Percentiles rank a stretch among this genome's conserved stretches.
Conservation (phyloP, 1,140 invertebrate species). For the Pachypsylla venusta region DNA sequence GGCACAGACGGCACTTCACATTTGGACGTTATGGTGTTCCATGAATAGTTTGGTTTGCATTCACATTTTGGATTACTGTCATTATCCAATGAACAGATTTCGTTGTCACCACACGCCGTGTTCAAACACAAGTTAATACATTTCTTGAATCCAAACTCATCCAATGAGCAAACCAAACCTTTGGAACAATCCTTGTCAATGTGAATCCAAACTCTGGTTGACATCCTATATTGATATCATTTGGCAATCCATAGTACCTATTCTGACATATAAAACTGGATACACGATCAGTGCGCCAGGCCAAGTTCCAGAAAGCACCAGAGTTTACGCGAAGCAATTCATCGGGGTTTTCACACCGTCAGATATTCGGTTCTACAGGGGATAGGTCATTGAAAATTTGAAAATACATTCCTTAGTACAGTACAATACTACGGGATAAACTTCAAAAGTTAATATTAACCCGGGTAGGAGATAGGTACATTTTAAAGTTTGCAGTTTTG, state of each 20-base stretch:
- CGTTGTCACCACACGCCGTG: conserved; percentile 62
- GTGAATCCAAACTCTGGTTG: no score
- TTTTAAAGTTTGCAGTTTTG: no score
- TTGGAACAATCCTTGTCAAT: conserved; percentile 55
- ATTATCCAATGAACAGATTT: conserved; percentile 52
- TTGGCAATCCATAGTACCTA: conserved; percentile 61
- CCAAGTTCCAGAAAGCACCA: no score
- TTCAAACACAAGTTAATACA: conserved; percentile 64
- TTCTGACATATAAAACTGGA: conserved; percentile 71
- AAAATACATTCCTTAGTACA: no score
- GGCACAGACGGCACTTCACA: conserved; percentile 75
- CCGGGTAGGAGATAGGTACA: no score
- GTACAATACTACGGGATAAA: no score
- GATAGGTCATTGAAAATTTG: no score
- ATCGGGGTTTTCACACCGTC: no score
- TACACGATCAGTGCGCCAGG: no score
- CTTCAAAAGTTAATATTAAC: no score
- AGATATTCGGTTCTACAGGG: no score
- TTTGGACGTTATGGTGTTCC: conserved; percentile 60
- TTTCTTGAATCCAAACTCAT: conserved; percentile 38
- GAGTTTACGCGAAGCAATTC: no score
- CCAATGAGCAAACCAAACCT: conserved; percentile 41
- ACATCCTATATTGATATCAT: conserved; percentile 57
- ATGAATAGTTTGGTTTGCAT: conserved; percentile 56
- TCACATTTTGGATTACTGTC: conserved; percentile 52